These are phyloP conservation scores for Neodiprion lecontei DNA, from an alignment of 1,140 invertebrate genomes.

Conservation along the genomic window DNA sequence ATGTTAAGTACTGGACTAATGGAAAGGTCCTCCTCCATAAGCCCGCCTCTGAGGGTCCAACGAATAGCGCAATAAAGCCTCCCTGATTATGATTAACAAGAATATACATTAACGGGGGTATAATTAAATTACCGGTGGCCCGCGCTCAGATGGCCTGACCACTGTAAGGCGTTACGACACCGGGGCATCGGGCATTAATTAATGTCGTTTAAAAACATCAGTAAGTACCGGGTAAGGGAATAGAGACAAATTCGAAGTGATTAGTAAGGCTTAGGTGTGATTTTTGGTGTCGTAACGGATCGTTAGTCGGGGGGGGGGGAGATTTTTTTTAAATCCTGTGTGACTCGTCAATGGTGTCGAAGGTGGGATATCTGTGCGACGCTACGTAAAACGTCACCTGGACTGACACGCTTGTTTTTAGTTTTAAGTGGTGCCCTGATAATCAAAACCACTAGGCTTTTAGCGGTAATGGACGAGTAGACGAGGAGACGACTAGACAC, in stretches of 20 bases:
- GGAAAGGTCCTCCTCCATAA: constrained; percentile 4
- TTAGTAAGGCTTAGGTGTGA: too few relatives aligned
- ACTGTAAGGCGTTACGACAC: too few relatives aligned
- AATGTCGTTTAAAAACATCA: too few relatives aligned
- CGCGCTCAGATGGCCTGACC: too few relatives aligned
- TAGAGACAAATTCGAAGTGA: too few relatives aligned
- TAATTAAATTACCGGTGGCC: not conserved
- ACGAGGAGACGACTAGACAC: constrained; percentile 3
- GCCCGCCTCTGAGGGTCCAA: not conserved
- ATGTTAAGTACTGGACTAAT: not conserved
- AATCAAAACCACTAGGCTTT: constrained; percentile 4
- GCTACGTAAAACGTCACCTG: not conserved
- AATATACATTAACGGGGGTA: not conserved
- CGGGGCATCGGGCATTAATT: too few relatives aligned
- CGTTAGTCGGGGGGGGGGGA: too few relatives aligned
- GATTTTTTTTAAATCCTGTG: too few relatives aligned
- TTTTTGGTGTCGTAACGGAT: too few relatives aligned
- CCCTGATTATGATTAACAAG: not conserved
- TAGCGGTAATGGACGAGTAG: constrained; percentile 7
- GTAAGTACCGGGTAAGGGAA: too few relatives aligned
- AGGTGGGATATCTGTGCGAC: not conserved
- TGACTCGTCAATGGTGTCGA: too few relatives aligned
- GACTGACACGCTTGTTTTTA: not conserved
- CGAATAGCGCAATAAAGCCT: not conserved
- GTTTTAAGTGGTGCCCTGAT: not conserved